phyloP scores from a whole-genome alignment of 2,113 vertebrate genomes.

The Indicator indicator region DNA sequence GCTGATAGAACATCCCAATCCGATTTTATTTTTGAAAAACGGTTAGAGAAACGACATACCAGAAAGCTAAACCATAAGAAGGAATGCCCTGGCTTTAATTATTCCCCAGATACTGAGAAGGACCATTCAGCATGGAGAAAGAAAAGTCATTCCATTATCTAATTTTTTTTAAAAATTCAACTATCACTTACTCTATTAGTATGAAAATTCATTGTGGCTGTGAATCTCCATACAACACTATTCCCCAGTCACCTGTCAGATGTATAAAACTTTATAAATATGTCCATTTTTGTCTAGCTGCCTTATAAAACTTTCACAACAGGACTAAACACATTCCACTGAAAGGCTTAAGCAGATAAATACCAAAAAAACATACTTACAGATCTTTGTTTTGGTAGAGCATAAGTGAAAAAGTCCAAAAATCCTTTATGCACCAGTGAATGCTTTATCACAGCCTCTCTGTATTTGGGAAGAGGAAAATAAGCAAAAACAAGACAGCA shows the following conservation, averaged over 20 bases:
- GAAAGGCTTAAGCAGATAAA: neutral
- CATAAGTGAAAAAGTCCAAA: conserved; percentile 89
- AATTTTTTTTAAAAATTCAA: neutral
- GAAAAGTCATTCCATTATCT: neutral
- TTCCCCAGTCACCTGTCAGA: neutral
- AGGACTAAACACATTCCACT: neutral
- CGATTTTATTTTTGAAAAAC: neutral
- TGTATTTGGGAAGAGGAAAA: conserved; percentile 59
- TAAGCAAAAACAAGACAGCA: neutral
- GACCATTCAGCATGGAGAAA: neutral
- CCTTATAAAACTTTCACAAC: neutral
- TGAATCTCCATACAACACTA: neutral
- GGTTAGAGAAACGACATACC: neutral
- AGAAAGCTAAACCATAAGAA: neutral
- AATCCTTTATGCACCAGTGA: conserved; percentile 97
- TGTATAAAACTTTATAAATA: neutral
- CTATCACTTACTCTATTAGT: neutral
- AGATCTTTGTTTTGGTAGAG: conserved; percentile 85
- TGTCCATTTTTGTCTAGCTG: neutral
- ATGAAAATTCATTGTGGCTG: neutral
- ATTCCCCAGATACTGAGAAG: neutral
- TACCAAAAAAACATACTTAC: conserved; percentile 74
- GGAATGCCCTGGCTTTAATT: neutral
- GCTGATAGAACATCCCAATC: neutral
- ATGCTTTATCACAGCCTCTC: conserved; percentile 96